Conservation (phyloP, 1,140 invertebrate species). For the Hycleus cichorii region DNA sequence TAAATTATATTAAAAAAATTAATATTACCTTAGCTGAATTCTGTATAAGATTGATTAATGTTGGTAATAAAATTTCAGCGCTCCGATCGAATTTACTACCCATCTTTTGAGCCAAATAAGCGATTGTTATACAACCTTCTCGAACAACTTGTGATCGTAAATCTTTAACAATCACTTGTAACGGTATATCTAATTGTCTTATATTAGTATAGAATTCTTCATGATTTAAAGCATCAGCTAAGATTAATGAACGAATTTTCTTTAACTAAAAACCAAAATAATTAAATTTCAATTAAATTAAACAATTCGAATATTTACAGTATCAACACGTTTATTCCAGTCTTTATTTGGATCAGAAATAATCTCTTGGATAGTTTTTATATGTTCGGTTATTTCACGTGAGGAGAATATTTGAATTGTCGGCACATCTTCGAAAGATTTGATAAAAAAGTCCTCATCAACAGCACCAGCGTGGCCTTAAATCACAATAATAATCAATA, state of each 20-base stretch:
- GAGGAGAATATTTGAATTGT: conserved; percentile 74
- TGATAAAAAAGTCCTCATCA: conserved; percentile 80
- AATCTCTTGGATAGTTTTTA: conserved; percentile 65
- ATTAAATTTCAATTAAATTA: conserved; percentile 2
- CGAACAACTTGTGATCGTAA: conserved; percentile 82
- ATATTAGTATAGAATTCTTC: conserved; percentile 76
- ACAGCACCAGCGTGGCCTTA: conserved; percentile 66
- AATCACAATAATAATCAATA: background rate
- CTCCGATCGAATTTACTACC: conserved; percentile 79
- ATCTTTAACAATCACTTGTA: conserved; percentile 82
- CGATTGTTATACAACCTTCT: conserved; percentile 91
- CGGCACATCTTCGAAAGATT: conserved; percentile 78
- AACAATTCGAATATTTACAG: conserved; percentile 48
- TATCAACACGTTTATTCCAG: conserved; percentile 89
- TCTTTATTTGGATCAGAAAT: conserved; percentile 76
- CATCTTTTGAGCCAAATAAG: conserved; percentile 79
- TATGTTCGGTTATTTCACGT: conserved; percentile 76
- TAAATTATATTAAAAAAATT: background rate
- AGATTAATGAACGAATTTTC: conserved; percentile 72
- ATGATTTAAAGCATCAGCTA: conserved; percentile 70
- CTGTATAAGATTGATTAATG: conserved; percentile 84
- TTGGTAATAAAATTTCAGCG: conserved; percentile 71
- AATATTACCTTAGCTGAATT: conserved; percentile 82
- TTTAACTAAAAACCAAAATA: conserved; percentile 56
- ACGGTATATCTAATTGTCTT: conserved; percentile 71